A percentile compares a stretch with the other conserved stretches of the same genome.
These are phyloP conservation scores for Felis chaus DNA, from an alignment of 2,113 vertebrate genomes.

Conservation along the genomic window DNA sequence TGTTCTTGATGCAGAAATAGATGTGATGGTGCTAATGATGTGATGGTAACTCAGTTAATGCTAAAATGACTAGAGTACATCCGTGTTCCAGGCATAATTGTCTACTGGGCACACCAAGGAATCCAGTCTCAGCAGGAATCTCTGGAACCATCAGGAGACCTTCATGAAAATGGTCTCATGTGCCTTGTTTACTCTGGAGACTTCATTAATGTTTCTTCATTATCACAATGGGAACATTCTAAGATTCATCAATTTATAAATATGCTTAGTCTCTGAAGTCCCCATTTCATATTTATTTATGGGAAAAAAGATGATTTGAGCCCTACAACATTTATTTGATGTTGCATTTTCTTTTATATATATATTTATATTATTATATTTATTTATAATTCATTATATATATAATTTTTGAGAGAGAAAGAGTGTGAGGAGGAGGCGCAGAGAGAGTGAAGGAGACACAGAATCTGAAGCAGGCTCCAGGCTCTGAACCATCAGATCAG, in stretches of 20 bases:
- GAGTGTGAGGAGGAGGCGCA: too few species aligned
- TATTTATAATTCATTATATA: neutral
- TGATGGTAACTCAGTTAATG: neutral
- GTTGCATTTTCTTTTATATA: neutral
- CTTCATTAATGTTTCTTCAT: neutral
- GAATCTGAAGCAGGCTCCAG: too few species aligned
- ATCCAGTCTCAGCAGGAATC: neutral
- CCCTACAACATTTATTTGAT: neutral
- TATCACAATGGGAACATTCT: neutral
- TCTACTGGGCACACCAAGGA: neutral
- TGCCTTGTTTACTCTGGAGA: neutral
- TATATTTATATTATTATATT: neutral
- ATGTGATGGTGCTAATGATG: neutral
- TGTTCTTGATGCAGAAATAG: neutral
- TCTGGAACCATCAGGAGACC: neutral
- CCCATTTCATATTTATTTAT: neutral
- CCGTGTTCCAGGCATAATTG: neutral
- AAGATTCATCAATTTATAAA: neutral
- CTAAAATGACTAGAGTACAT: neutral
- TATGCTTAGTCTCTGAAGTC: neutral
- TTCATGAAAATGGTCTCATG: neutral
- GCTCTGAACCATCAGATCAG: too few species aligned
- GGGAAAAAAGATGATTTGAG: neutral
- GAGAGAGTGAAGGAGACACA: too few species aligned
- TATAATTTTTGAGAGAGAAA: too few species aligned